phyloP scores from a whole-genome alignment of 2,797 vertebrate genomes.

The Phataginus tetradactyla region DNA sequence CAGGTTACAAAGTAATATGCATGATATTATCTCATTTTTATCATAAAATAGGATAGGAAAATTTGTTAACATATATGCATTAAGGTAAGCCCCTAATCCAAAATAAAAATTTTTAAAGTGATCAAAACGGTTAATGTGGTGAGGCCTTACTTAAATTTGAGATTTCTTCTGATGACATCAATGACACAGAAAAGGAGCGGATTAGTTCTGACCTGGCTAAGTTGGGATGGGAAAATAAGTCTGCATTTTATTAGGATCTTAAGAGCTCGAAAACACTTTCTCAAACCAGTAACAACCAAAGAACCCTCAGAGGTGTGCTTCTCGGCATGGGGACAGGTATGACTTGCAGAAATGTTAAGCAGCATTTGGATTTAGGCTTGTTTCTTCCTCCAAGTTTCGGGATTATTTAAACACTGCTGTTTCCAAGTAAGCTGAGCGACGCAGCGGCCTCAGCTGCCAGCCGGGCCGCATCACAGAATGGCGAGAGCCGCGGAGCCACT shows the following conservation, averaged over 20 bases:
- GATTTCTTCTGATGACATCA: background rate
- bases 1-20: background rate
- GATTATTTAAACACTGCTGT: background rate
- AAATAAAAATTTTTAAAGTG: background rate
- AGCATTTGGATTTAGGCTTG: background rate
- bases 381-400: background rate
- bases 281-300: background rate
- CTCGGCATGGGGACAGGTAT: background rate
- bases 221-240: background rate
- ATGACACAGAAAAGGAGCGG: background rate
- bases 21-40: background rate
- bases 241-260: background rate
- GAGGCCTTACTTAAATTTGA: background rate
- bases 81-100: background rate
- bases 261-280: background rate
- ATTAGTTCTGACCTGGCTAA: background rate
- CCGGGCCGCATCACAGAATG: background rate
- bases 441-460: background rate
- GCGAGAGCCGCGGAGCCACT: background rate
- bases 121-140: background rate
- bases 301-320: background rate
- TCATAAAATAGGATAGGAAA: background rate
- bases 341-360: slow-evolving; percentile 29
- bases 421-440: background rate
- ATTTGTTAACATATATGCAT: background rate